Conservation (phyloP, 2,113 vertebrate species). For the Platysteira castanea region DNA sequence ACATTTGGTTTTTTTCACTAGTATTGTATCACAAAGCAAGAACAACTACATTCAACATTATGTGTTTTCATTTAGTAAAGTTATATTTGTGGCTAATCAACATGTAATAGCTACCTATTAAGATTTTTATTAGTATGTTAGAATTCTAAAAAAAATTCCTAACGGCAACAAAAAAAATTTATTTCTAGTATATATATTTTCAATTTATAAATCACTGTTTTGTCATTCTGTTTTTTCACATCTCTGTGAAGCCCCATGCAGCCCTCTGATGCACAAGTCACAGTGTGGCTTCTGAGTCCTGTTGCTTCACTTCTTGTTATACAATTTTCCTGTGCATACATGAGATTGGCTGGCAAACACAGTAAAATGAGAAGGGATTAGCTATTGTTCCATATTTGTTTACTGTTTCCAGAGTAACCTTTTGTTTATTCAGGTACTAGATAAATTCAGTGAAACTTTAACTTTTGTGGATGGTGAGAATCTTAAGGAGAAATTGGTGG, state of each 20-base stretch:
- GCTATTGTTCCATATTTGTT: not conserved
- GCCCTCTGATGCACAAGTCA: not conserved
- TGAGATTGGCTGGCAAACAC: not conserved
- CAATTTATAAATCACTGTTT: not conserved
- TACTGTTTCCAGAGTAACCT: not conserved
- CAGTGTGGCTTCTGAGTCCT: not conserved
- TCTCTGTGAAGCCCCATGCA: not conserved
- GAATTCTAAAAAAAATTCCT: not conserved
- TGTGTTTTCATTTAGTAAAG: not conserved
- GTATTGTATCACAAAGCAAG: not conserved
- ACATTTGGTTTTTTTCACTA: not conserved
- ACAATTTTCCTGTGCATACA: not conserved
- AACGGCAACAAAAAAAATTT: not conserved
- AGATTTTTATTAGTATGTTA: not conserved
- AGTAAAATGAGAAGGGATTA: not conserved
- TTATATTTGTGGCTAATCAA: not conserved
- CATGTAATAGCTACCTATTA: not conserved
- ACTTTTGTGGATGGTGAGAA: conserved; percentile 70
- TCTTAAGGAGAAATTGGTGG: conserved; percentile 56
- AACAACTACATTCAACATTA: not conserved
- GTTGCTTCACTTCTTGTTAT: not conserved
- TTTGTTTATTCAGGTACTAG: conserved; percentile 56
- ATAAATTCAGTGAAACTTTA: conserved; percentile 70
- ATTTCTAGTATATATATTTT: not conserved
- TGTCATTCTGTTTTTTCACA: not conserved